Conservation (phyloP, 2,797 vertebrate genomes). For the Sandelia bainsii region DNA sequence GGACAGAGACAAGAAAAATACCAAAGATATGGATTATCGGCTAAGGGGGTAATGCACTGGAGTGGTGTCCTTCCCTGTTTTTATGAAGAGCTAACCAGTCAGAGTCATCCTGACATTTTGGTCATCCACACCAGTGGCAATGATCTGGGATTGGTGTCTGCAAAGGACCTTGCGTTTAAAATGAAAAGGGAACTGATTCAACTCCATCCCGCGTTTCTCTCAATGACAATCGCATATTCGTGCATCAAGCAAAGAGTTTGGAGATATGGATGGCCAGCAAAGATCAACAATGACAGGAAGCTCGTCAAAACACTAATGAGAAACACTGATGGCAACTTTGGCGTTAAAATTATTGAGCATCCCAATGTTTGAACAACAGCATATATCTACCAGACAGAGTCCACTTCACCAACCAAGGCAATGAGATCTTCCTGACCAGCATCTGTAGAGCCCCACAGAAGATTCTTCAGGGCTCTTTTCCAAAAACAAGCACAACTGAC, state of each 20-base stretch:
- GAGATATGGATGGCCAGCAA: background rate
- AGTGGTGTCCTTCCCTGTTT: constrained; percentile 7
- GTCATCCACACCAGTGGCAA: background rate
- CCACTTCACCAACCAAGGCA: background rate
- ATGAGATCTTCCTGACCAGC: no score
- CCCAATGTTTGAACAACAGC: fast-evolving
- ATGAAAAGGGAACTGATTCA: constrained; percentile 1
- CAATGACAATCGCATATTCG: background rate
- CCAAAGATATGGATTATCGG: constrained; percentile 15
- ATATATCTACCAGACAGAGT: background rate
- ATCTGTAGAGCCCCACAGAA: background rate
- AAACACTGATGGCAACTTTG: no score
- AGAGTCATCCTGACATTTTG: constrained; percentile 12
- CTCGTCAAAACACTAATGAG: background rate
- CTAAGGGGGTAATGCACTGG: constrained; percentile 2
- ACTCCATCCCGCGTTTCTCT: background rate
- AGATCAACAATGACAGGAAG: background rate
- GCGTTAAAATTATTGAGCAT: no score
- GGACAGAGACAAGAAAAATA: no score
- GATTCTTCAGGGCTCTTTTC: no score
- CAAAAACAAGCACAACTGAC: no score
- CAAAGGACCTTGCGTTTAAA: background rate
- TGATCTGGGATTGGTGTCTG: background rate
- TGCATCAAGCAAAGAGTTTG: constrained; percentile 16
- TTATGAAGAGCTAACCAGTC: background rate